Base-by-base conservation (phyloP, 2,888 invertebrate genomes). In the Spialia ferax region DNA sequence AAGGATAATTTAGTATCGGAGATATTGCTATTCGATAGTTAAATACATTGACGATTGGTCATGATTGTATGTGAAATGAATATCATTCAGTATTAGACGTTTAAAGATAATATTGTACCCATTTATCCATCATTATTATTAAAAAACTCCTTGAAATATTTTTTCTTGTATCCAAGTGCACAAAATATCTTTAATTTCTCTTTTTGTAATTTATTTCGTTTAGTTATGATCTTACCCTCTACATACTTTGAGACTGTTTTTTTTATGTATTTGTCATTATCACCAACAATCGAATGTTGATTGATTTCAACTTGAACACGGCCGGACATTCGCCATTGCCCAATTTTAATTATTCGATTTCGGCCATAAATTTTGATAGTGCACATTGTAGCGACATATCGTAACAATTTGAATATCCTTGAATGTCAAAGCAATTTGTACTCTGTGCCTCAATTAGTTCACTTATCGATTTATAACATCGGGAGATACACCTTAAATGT, bases 371-470 rank as follows among this genome's bases (percentile, higher is more conserved):
- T 38, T 23, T 62, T 29, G 48, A 50, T 32, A 48, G 26, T 10
- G 50, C 38, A 38, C 35, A 57, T 57, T 38, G 59, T 59, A 57
- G 35, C 35, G 50, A 48, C 55, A 63, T 64, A 57, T 45, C 48
- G 56, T 62, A 64, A 68, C 64, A 48, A 64, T 70, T 68, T 69
- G 42, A 71, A 68, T 71, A 71, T 70, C 68, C 69, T 70, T 70
- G 68, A 71, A 71, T 70, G 65, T 57, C 69, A 71, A 61, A 55
- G 63, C 63, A 63, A 63, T 70, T 68, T 59, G 59, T 67, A 69
- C 62, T 55, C 57, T 70, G 45, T 66, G 57, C 61, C 61, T 62
- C 69, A 64, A 54, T 70, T 70, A 69, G 64, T 48, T 32, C 63
- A 54, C 56, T 63, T 70, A 65, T 65, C 64, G 22, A 26, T 35